Evolutionary conservation across 2,888 invertebrate genomes (phyloP).

Genomic region (Sepioteuthis lessoniana): DNA sequence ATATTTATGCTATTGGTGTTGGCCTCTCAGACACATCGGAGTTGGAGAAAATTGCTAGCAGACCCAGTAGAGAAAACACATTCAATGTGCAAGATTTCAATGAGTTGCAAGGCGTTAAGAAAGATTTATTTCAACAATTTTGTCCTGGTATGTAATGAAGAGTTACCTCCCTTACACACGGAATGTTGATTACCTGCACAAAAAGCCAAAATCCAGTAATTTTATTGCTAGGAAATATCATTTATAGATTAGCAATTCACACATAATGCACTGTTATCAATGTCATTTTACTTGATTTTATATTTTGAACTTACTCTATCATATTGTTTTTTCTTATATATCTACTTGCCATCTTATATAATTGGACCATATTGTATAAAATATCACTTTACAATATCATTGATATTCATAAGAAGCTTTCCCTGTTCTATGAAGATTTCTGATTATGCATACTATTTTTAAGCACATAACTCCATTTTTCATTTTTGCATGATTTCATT

Average conservation of each 20-base stretch:
- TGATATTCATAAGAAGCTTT: not conserved
- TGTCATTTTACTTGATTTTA: not conserved
- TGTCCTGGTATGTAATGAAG: conserved; percentile 52
- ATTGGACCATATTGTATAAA: not conserved
- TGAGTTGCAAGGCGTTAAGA: conserved; percentile 54
- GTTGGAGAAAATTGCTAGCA: conserved; percentile 59
- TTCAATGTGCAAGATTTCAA: conserved; percentile 57
- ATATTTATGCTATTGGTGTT: conserved; percentile 61
- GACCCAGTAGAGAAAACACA: conserved; percentile 57
- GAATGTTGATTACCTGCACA: not conserved
- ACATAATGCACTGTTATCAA: not conserved
- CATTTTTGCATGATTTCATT: not conserved
- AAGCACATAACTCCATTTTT: not conserved
- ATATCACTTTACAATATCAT: not conserved
- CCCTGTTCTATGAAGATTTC: no score
- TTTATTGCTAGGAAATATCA: not conserved
- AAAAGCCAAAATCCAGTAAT: no score
- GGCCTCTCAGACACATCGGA: conserved; percentile 60
- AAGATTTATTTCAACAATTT: conserved; percentile 52
- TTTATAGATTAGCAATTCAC: not conserved
- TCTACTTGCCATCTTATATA: not conserved
- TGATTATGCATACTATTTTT: not conserved
- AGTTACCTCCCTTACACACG: not conserved
- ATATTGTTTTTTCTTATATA: not conserved
- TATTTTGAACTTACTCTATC: not conserved